Conservation (phyloP, 1,140 invertebrate genomes). For the Atta colombica region DNA sequence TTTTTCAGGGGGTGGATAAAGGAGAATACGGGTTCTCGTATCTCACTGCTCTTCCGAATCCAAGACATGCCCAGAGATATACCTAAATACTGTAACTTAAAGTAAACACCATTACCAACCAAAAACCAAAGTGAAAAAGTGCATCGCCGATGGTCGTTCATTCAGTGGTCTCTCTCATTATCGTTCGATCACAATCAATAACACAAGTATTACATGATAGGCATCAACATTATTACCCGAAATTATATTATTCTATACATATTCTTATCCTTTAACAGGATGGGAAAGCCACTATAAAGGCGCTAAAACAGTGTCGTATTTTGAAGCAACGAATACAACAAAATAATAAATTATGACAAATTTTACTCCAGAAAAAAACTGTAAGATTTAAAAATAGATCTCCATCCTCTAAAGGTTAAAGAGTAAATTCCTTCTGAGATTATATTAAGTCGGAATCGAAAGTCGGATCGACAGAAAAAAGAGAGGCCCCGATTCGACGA, state of each 20-base stretch:
- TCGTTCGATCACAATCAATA: not conserved
- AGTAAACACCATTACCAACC: conserved; percentile 82
- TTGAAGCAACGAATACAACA: too few species aligned
- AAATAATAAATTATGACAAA: too few species aligned
- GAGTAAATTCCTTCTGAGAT: not conserved
- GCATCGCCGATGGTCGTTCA: conserved; percentile 33
- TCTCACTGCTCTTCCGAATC: conserved; percentile 77
- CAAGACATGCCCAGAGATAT: conserved; percentile 83
- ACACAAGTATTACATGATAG: not conserved
- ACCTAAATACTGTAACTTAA: conserved; percentile 82
- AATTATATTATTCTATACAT: not conserved
- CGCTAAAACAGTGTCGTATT: too few species aligned
- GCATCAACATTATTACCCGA: not conserved
- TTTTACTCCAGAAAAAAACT: too few species aligned
- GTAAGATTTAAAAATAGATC: too few species aligned
- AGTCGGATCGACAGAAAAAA: not conserved
- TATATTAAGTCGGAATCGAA: not conserved
- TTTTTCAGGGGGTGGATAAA: conserved; percentile 37
- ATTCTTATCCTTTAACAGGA: not conserved
- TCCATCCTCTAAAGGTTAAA: not conserved
- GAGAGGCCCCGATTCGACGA: conserved; percentile 16
- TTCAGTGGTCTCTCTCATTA: conserved; percentile 11
- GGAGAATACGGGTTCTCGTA: conserved; percentile 64
- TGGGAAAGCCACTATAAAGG: too few species aligned
- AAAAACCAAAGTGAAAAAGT: conserved; percentile 72